Conservation (phyloP, 2,888 invertebrate genomes). For the Hirtodrosophila confusa region DNA sequence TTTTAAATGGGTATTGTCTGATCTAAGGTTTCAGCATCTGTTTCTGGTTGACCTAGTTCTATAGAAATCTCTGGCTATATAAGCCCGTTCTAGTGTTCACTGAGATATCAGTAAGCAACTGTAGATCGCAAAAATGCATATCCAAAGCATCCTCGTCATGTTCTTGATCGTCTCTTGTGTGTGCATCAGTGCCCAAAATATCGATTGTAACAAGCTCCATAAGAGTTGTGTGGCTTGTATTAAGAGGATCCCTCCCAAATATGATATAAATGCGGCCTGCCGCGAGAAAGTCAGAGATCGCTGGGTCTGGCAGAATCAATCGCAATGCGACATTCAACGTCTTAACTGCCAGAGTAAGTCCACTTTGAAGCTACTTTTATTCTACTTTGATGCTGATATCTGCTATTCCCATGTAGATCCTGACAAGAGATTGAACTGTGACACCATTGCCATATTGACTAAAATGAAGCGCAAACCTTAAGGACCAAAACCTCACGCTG, state of each 20-base stretch:
- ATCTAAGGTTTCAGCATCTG: slow-evolving; percentile 6
- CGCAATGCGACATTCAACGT: slow-evolving; percentile 36
- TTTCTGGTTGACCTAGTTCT: slow-evolving; percentile 1
- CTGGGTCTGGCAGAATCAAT: slow-evolving; percentile 38
- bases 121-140: slow-evolving; percentile 27
- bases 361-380: too few species aligned
- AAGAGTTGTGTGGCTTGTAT: slow-evolving; percentile 27
- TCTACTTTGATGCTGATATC: not conserved
- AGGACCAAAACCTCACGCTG: not conserved
- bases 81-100: slow-evolving; percentile 1
- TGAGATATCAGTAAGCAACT: slow-evolving; percentile 19
- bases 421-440: slow-evolving; percentile 17
- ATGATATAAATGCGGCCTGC: slow-evolving; percentile 33
- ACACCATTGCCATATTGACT: slow-evolving; percentile 23
- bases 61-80: slow-evolving; percentile 25
- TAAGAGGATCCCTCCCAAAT: not conserved
- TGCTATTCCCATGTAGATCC: slow-evolving; percentile 6
- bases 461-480: slow-evolving; percentile 28
- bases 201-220: slow-evolving; percentile 29
- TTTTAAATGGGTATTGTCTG: too few species aligned
- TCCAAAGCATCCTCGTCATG: slow-evolving; percentile 22
- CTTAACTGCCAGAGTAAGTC: slow-evolving; percentile 48
- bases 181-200: slow-evolving; percentile 11
- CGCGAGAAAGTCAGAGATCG: not conserved
- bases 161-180: slow-evolving; percentile 24